Evolutionary conservation across 2,888 invertebrate species (phyloP).

Genomic region (Panzeria rudis): DNA sequence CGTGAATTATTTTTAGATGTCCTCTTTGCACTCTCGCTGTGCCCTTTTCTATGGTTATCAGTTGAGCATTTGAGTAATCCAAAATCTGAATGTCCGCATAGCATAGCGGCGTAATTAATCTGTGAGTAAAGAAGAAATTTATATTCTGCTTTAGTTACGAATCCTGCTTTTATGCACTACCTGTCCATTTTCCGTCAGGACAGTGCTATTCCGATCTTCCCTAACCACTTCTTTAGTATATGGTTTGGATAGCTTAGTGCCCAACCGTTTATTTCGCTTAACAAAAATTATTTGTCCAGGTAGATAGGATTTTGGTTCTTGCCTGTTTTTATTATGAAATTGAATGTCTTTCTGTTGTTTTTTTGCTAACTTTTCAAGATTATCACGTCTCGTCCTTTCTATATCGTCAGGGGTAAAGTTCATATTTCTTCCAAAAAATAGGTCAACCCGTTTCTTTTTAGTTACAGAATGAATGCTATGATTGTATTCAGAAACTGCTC

Average conservation of each 20-base stretch:
- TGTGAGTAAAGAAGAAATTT: no score
- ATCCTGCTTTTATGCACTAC: conserved; percentile 6
- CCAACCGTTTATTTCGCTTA: background rate
- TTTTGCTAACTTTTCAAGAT: background rate
- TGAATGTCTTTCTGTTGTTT: background rate
- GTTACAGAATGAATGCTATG: conserved; percentile 13
- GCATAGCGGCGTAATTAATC: no score
- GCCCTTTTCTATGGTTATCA: background rate
- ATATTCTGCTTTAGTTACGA: conserved; percentile 3
- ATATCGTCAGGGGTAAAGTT: background rate
- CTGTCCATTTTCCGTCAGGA: background rate
- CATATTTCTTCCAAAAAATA: background rate
- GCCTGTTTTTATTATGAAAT: background rate
- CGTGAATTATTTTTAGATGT: conserved; percentile 1
- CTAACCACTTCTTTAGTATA: conserved; percentile 4
- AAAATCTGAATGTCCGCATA: no score
- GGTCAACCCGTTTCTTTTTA: background rate
- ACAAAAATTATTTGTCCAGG: conserved; percentile 3
- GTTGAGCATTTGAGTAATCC: no score
- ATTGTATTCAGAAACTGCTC: background rate
- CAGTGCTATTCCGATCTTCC: background rate
- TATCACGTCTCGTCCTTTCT: background rate
- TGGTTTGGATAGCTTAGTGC: conserved; percentile 1
- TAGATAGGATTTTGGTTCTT: background rate
- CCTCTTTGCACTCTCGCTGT: background rate